phyloP scores from a whole-genome alignment of 2,113 vertebrate genomes.

The Crotalus viridis region DNA sequence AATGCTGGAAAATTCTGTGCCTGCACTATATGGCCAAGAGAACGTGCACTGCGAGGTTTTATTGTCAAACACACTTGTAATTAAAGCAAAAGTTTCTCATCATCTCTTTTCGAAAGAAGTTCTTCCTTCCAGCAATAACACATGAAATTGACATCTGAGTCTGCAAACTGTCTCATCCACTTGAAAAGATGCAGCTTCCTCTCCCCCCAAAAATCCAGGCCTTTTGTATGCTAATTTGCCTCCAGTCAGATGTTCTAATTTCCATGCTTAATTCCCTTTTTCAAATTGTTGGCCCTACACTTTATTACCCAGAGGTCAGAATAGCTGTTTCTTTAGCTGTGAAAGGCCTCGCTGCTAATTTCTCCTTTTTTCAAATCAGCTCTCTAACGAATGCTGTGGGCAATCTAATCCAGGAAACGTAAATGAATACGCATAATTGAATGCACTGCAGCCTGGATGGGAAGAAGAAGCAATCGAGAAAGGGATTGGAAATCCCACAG shows the following conservation, averaged over 20 bases:
- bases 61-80: neutral
- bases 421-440: neutral
- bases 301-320: conserved; percentile 42
- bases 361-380: neutral
- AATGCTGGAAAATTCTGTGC: neutral
- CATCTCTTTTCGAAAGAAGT: neutral
- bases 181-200: neutral
- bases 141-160: neutral
- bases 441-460: neutral
- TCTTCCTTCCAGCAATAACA: rapidly evolving
- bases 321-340: neutral
- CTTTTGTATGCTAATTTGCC: rapidly evolving
- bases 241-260: rapidly evolving
- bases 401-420: neutral
- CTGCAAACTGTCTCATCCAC: neutral
- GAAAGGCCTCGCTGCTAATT: conserved; percentile 27
- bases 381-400: neutral
- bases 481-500: neutral
- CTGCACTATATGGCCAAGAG: neutral
- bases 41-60: neutral
- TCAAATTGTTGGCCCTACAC: neutral
- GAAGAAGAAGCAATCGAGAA: rapidly evolving
- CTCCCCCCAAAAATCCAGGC: rapidly evolving
- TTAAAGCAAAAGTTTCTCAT: neutral
- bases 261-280: conserved; percentile 28